Conservation (phyloP, 64 coral and sea anemone species). For the Dendrophyllia cribrosa region DNA sequence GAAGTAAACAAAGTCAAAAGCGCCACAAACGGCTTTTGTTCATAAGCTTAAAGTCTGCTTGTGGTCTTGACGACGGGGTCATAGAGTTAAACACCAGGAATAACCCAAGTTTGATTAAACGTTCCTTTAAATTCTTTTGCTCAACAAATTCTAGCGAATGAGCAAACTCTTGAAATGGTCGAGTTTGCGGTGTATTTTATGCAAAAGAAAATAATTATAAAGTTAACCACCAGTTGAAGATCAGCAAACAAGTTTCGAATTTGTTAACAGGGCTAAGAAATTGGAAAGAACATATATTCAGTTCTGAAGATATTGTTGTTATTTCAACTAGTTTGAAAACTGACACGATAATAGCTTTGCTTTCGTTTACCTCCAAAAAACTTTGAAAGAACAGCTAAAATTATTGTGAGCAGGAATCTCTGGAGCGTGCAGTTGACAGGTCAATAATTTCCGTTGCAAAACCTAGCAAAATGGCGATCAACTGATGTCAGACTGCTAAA, state of each 20-base stretch:
- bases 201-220: background rate
- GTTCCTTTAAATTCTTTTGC: background rate
- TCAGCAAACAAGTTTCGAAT: background rate
- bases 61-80: background rate
- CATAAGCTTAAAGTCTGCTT: background rate
- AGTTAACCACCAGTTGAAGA: background rate
- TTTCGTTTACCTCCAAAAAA: background rate
- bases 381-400: background rate
- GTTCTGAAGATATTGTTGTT: background rate
- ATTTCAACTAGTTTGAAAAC: background rate
- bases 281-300: background rate
- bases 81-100: background rate
- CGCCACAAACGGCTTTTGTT: conserved; percentile 14
- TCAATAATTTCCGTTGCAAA: background rate
- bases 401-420: background rate
- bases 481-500: conserved; percentile 51
- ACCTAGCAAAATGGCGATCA: conserved; percentile 3
- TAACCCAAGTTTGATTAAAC: background rate
- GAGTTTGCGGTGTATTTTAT: background rate
- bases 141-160: background rate
- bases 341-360: background rate
- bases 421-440: conserved; percentile 23
- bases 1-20: conserved; percentile 13
- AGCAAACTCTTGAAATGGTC: background rate
- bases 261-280: background rate